Evolutionary conservation across 2,113 vertebrate genomes (phyloP).

Genomic region (Zosterops pallidus): DNA sequence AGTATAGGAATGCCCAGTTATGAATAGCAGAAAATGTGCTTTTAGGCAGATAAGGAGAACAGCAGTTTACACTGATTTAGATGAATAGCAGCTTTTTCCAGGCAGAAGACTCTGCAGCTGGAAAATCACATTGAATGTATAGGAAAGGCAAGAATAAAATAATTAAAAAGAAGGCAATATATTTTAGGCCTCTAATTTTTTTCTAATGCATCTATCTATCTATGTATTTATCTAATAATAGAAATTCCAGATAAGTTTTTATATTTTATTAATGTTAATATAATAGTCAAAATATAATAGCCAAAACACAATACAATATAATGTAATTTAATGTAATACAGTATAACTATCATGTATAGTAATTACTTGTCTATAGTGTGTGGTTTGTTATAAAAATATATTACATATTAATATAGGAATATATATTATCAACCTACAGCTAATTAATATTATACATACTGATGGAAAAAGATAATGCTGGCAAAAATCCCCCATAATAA

Average conservation of each 20-base stretch:
- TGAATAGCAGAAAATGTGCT: conserved; percentile 47
- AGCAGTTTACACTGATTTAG: not conserved
- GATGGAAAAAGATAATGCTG: not conserved
- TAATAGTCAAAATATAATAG: not conserved
- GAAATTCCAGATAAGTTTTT: not conserved
- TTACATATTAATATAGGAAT: not conserved
- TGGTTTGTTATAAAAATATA: not conserved
- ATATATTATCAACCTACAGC: not conserved
- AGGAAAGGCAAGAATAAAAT: not conserved
- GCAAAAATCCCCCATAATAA: not conserved
- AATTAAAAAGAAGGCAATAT: not conserved
- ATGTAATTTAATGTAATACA: not conserved
- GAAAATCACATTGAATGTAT: not conserved
- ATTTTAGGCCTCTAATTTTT: not conserved
- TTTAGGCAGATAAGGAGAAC: conserved; percentile 6
- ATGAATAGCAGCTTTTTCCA: not conserved
- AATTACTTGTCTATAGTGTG: not conserved
- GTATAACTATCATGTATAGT: too few species aligned
- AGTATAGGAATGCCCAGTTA: conserved; percentile 14
- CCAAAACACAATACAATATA: not conserved
- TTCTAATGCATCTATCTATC: not conserved
- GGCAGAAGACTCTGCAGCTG: not conserved
- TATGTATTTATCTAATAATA: not conserved
- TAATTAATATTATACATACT: not conserved
- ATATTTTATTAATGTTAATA: not conserved